These are phyloP conservation scores for Drosophila lacicola DNA, from an alignment of 2,888 invertebrate genomes.

Conservation along the genomic window DNA sequence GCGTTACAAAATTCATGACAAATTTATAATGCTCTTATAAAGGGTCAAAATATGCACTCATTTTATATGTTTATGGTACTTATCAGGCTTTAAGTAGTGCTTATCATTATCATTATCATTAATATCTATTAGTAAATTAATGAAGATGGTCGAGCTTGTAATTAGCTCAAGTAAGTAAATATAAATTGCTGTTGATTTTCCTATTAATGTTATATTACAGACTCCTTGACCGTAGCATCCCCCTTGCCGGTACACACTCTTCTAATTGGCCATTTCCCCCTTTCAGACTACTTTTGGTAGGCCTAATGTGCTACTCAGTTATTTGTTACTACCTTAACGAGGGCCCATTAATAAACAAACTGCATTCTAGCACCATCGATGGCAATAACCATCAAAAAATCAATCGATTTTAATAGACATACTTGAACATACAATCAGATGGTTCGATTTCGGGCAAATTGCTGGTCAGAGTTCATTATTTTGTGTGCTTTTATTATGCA, in stretches of 20 bases:
- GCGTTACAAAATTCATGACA: too few relatives aligned
- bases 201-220: slow-evolving; percentile 19
- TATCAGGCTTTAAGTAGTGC: not conserved
- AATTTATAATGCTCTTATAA: too few relatives aligned
- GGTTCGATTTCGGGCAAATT: slow-evolving; percentile 11
- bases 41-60: too few relatives aligned
- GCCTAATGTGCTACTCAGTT: slow-evolving; percentile 65
- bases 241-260: slow-evolving; percentile 7
- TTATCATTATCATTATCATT: not conserved
- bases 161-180: slow-evolving; percentile 40
- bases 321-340: slow-evolving; percentile 70
- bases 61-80: too few relatives aligned
- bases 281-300: slow-evolving; percentile 43
- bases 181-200: not conserved
- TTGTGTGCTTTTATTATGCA: slow-evolving; percentile 1
- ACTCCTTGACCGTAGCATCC: slow-evolving; percentile 1
- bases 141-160: slow-evolving; percentile 35
- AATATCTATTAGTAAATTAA: slow-evolving; percentile 41
- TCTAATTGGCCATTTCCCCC: slow-evolving; percentile 36
- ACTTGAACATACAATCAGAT: slow-evolving; percentile 16
- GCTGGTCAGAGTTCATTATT: slow-evolving; percentile 9
- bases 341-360: slow-evolving; percentile 37
- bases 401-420: slow-evolving; percentile 69
- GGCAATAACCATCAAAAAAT: slow-evolving; percentile 48
- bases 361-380: slow-evolving; percentile 26